Evolutionary conservation across 2,797 vertebrate genomes (phyloP).

Genomic region (Paedocypris micromegethes): DNA sequence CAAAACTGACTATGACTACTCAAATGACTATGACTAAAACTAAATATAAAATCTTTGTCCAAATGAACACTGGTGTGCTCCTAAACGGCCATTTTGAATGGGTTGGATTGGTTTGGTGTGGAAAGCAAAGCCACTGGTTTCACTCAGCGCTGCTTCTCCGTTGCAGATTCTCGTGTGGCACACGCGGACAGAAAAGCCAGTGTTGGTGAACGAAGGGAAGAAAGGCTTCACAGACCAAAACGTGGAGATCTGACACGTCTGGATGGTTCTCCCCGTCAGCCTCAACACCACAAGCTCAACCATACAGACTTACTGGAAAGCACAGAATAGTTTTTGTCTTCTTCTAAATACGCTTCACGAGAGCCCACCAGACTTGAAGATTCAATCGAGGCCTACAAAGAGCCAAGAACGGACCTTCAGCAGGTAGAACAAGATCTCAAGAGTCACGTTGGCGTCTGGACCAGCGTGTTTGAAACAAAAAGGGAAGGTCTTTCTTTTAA

Average conservation of each 20-base stretch:
- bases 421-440: too few relatives aligned
- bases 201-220: slow-evolving; percentile 96
- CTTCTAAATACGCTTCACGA: too few relatives aligned
- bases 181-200: slow-evolving; percentile 94
- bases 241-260: slow-evolving; percentile 84
- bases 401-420: slow-evolving; percentile 30
- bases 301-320: slow-evolving; percentile 66
- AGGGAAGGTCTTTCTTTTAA: slow-evolving; percentile 65
- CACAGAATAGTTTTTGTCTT: slow-evolving; percentile 62
- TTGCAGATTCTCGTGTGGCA: slow-evolving; percentile 96
- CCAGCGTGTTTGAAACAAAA: slow-evolving; percentile 43
- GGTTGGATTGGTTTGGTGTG: too few relatives aligned
- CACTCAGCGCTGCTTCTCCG: not conserved
- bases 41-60: too few relatives aligned
- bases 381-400: slow-evolving; percentile 20
- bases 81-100: too few relatives aligned
- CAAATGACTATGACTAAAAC: too few relatives aligned
- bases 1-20: too few relatives aligned
- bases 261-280: slow-evolving; percentile 51
- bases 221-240: slow-evolving; percentile 97
- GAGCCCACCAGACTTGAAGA: not conserved
- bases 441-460: slow-evolving; percentile 1
- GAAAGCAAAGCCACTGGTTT: too few relatives aligned
- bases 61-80: too few relatives aligned
- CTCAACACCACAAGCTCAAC: slow-evolving; percentile 52